Evolutionary conservation across 2,797 vertebrate genomes (phyloP).

Genomic region (Erpetoichthys calabaricus): DNA sequence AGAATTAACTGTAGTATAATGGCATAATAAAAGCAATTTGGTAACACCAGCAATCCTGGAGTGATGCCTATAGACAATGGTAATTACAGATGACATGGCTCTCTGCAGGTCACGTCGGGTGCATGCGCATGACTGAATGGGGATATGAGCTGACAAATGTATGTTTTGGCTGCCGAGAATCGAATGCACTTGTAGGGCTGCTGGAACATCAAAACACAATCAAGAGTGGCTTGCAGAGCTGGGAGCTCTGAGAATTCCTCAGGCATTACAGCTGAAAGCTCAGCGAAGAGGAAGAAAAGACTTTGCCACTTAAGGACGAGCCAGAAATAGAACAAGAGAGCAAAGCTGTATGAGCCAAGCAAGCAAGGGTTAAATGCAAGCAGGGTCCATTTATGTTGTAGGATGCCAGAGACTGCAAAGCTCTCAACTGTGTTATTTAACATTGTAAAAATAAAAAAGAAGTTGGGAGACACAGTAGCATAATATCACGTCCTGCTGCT

Average conservation of each 20-base stretch:
- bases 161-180: constrained; percentile 79
- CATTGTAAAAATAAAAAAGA: too few relatives aligned
- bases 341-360: too few relatives aligned
- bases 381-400: too few relatives aligned
- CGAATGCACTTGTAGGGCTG: constrained; percentile 72
- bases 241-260: constrained; percentile 50
- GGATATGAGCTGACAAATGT: constrained; percentile 68
- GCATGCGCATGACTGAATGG: constrained; percentile 47
- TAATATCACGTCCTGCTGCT: too few relatives aligned
- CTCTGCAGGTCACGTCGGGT: constrained; percentile 45
- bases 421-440: too few relatives aligned
- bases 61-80: constrained; percentile 74
- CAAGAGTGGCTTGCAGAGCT: constrained; percentile 61
- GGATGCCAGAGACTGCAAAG: too few relatives aligned
- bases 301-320: constrained; percentile 8
- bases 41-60: constrained; percentile 48
- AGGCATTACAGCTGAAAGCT: constrained; percentile 28
- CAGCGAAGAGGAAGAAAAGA: constrained; percentile 13
- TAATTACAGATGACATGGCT: constrained; percentile 73
- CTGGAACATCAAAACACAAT: constrained; percentile 92
- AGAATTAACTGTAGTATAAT: constrained; percentile 76
- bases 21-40: constrained; percentile 39
- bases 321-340: too few relatives aligned
- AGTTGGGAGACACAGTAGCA: too few relatives aligned
- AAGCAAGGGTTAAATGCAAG: too few relatives aligned